Base-by-base conservation (phyloP, 2,113 vertebrate genomes). In the Electrona antarctica region DNA sequence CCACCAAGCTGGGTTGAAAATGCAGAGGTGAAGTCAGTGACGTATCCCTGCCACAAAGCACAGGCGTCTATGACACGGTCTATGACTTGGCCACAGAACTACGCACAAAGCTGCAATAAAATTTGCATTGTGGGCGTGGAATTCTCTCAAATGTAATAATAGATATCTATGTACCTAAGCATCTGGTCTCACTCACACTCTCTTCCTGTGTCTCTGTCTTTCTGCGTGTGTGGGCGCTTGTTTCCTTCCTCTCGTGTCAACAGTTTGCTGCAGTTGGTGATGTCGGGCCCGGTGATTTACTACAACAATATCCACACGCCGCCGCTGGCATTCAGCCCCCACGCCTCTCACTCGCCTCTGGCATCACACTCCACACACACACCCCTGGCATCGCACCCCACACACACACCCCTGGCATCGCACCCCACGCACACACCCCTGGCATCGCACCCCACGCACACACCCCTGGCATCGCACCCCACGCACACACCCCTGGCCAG, bases 201-300 rank as follows among this genome's bases (percentile, higher is more conserved):
- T 61, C 14, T 45, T 45, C 28, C 4, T 46, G 47, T 4, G 28
- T 4, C 14, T n/a, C n/a, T 1, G 9, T 8, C 0, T 41, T 8
- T n/a, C 48, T 8, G 11, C 15, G 1, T 68, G 5, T 57, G 46
- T 61, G 9, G 58, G 41, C 50, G 33, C 33, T 69, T 7, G 12
- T 52, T 59, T 47, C 61, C 49, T 21, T 67, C 12, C 46, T 78
- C 41, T 41, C 13, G 48, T 54, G 0, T 73, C 47, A 48, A 5
- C 94, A 99, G 98, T 93, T 90, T 99, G 71, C 95, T 99, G 70
- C 98, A 99, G 94, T 85, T 99, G 92, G 97, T 99, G 85, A 92
- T 99, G 80, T 98, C 96, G 0, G 98, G 97, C 0, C 98, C 98
- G 0, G 96, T 98, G 13, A 95, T 96, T 79, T 96, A 95, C 77